Evolutionary conservation across 2,113 vertebrate species (phyloP).

Genomic region (Cebidichthys violaceus): DNA sequence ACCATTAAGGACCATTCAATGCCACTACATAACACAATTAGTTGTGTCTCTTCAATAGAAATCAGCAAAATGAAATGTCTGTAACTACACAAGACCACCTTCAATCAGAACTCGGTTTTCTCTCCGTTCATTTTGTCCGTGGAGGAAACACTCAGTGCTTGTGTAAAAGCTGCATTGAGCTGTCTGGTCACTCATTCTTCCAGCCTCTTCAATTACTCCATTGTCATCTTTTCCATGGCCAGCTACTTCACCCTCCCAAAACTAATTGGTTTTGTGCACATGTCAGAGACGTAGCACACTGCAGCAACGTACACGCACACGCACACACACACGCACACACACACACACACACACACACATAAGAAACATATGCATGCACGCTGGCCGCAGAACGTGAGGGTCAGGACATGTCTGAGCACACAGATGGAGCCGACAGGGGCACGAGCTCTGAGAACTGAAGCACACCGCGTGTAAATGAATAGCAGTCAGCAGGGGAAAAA

Average conservation of each 20-base stretch:
- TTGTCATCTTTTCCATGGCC: constrained; percentile 71
- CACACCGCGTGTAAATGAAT: constrained; percentile 53
- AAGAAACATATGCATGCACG: constrained; percentile 20
- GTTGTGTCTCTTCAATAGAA: constrained; percentile 7
- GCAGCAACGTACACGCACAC: constrained; percentile 6
- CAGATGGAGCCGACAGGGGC: constrained; percentile 66
- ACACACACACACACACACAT: neutral
- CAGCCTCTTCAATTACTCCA: constrained; percentile 76
- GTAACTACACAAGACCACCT: constrained; percentile 41
- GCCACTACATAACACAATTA: neutral
- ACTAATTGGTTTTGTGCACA: constrained; percentile 81
- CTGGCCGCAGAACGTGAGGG: constrained; percentile 51
- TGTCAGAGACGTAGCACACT: constrained; percentile 59
- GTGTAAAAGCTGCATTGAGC: constrained; percentile 70
- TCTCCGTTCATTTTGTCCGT: constrained; percentile 38
- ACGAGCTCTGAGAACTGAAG: constrained; percentile 41
- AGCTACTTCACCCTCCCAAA: constrained; percentile 68
- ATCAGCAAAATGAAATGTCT: constrained; percentile 57
- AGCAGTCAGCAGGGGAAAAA: constrained; percentile 40
- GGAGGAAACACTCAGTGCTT: constrained; percentile 63
- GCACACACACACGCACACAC: constrained; percentile 4
- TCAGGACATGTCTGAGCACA: constrained; percentile 60
- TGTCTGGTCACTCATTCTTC: constrained; percentile 69
- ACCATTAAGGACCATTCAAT: neutral
- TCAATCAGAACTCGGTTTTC: constrained; percentile 47